Evolutionary conservation across 2,888 invertebrate genomes (phyloP).

Genomic region (Dioctria linearis): DNA sequence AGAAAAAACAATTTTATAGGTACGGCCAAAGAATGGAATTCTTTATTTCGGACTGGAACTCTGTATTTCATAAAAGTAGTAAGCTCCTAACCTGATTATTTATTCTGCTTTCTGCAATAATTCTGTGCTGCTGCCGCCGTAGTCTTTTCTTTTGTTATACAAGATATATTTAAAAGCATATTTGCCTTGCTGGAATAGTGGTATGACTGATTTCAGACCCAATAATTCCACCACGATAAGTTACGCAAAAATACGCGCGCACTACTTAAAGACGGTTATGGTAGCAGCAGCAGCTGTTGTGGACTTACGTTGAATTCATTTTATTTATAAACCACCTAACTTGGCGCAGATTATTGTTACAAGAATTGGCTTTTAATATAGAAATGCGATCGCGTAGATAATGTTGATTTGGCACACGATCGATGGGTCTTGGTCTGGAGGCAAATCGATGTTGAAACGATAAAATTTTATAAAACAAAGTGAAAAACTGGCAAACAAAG

Average conservation of each 20-base stretch:
- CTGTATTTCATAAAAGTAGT: neutral
- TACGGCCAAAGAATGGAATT: neutral
- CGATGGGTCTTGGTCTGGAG: neutral
- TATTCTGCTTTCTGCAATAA: constrained; percentile 11
- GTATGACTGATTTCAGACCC: constrained; percentile 44
- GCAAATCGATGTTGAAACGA: constrained; percentile 6
- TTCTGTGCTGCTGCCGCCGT: constrained; percentile 22
- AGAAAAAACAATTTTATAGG: constrained; percentile 13
- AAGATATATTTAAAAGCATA: constrained; percentile 11
- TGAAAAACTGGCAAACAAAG: neutral
- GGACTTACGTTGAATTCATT: neutral
- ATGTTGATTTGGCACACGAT: constrained; percentile 24
- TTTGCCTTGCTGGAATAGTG: neutral
- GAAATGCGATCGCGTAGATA: constrained; percentile 22
- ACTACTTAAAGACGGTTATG: constrained; percentile 31
- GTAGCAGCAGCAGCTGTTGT: constrained; percentile 18
- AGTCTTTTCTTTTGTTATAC: constrained; percentile 25
- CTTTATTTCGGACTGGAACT: constrained; percentile 14
- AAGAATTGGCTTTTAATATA: constrained; percentile 46
- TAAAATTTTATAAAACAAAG: constrained; percentile 7
- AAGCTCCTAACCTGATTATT: constrained; percentile 20
- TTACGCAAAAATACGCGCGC: constrained; percentile 51
- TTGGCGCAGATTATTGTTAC: constrained; percentile 42
- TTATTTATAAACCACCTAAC: neutral
- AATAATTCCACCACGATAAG: constrained; percentile 42